These are phyloP conservation scores for Aporrectodea caliginosa DNA, from an alignment of 1,140 invertebrate species.

Conservation along the genomic window DNA sequence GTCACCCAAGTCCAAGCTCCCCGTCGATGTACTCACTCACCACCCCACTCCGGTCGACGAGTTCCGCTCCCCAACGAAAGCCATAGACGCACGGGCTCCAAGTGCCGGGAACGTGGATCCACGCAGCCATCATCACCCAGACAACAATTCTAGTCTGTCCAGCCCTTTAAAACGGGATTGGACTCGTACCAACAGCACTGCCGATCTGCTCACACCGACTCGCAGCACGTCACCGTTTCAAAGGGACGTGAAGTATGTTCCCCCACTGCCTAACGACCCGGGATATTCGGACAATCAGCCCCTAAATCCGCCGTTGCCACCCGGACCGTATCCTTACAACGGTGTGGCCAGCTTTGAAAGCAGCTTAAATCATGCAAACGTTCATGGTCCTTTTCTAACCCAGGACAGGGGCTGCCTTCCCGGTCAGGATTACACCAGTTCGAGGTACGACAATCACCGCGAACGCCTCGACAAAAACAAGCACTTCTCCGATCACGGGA, in stretches of 20 bases:
- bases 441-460: neutral
- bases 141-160: neutral
- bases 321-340: neutral
- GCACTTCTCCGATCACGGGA: slow-evolving; percentile 8
- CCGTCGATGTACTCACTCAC: neutral
- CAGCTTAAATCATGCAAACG: neutral
- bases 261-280: neutral
- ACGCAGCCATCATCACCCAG: neutral
- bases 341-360: neutral
- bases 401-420: neutral
- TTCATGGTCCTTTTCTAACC: neutral
- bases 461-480: too few species aligned
- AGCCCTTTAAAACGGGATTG: neutral
- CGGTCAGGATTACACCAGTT: too few species aligned
- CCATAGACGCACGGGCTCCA: neutral
- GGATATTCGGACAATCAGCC: neutral
- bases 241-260: neutral
- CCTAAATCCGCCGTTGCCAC: neutral
- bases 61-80: neutral
- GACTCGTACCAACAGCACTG: neutral
- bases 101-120: neutral
- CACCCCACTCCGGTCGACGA: neutral
- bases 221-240: neutral
- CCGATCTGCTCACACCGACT: neutral
- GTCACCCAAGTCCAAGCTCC: neutral